These are phyloP conservation scores for Drosophila littoralis DNA, from an alignment of 1,140 invertebrate species.

Conservation along the genomic window DNA sequence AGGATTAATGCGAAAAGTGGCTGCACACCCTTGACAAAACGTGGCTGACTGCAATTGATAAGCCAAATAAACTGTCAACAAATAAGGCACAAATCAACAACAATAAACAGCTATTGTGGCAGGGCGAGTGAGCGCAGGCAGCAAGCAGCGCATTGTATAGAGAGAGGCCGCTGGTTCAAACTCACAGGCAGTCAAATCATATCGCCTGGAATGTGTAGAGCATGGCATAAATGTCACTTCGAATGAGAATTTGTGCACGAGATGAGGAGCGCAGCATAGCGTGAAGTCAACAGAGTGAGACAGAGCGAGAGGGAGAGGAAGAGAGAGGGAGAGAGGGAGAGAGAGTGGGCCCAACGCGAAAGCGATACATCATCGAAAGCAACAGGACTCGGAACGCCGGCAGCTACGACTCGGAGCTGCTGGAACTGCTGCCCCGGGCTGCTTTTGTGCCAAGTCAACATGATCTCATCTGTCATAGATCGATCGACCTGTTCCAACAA, in stretches of 20 bases:
- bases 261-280: conserved; percentile 72
- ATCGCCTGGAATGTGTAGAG: conserved; percentile 80
- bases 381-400: conserved; percentile 71
- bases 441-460: conserved; percentile 80
- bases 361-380: conserved; percentile 80
- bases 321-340: conserved; percentile 26
- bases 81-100: conserved; percentile 78
- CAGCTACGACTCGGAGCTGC: conserved; percentile 21
- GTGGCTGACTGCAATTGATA: conserved; percentile 60
- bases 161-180: conserved; percentile 37
- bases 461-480: conserved; percentile 83
- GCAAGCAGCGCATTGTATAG: neutral
- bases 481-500: conserved; percentile 81
- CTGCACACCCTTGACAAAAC: conserved; percentile 30
- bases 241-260: conserved; percentile 69
- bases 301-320: no score
- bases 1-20: conserved; percentile 40
- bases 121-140: neutral
- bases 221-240: conserved; percentile 82
- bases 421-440: conserved; percentile 21
- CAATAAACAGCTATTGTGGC: conserved; percentile 56
- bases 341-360: conserved; percentile 38
- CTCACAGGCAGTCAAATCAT: conserved; percentile 63
- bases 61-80: conserved; percentile 81
- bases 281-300: conserved; percentile 62